Evolutionary conservation across 2,888 invertebrate genomes (phyloP).

Genomic region (Norana najaformis): DNA sequence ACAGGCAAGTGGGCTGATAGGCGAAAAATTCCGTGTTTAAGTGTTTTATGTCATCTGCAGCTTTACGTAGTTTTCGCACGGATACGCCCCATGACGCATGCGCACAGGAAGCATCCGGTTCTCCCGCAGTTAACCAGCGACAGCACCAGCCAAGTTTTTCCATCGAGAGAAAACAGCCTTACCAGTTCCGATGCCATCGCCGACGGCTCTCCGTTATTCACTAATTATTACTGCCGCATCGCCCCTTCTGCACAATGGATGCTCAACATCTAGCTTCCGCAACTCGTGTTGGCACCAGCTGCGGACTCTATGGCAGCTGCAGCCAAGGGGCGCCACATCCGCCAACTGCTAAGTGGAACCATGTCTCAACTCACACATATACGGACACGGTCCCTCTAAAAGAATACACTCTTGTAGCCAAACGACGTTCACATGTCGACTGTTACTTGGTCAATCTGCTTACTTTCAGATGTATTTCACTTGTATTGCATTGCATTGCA

Average conservation of each 20-base stretch:
- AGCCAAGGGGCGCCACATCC: neutral
- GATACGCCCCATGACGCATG: constrained; percentile 1
- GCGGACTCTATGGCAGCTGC: neutral
- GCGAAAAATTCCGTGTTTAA: neutral
- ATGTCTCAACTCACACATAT: neutral
- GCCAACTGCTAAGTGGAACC: neutral
- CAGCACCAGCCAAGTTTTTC: neutral
- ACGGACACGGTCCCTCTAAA: neutral
- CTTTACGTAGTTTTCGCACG: neutral
- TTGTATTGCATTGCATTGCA: neutral
- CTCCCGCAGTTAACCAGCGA: neutral
- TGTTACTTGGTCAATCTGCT: neutral
- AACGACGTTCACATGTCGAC: neutral
- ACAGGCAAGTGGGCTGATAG: neutral
- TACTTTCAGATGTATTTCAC: neutral
- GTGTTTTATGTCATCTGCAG: neutral
- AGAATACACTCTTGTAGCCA: neutral
- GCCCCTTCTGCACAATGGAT: neutral
- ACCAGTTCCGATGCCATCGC: neutral
- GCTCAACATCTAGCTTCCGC: neutral
- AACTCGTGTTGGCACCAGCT: neutral
- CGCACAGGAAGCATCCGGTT: constrained; percentile 6
- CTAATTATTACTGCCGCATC: neutral
- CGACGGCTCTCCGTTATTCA: neutral
- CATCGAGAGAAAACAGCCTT: neutral